phyloP scores from a whole-genome alignment of 1,140 invertebrate genomes.

The Dermatophagoides farinae region DNA sequence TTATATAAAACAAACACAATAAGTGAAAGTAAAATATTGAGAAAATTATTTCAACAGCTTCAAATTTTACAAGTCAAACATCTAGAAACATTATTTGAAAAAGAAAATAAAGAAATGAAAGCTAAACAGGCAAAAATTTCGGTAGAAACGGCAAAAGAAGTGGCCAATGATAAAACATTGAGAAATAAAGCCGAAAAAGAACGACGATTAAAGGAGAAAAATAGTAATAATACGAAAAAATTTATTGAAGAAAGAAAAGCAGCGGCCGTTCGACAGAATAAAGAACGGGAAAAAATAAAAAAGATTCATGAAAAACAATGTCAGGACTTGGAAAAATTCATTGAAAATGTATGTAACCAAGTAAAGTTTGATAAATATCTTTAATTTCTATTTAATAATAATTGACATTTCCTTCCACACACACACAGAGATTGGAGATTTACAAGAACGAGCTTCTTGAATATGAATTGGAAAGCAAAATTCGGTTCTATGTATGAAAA shows the following conservation, averaged over 20 bases:
- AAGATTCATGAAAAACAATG: conserved; percentile 71
- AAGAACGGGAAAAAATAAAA: conserved; percentile 81
- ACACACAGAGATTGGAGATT: conserved; percentile 61
- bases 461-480: conserved; percentile 67
- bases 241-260: conserved; percentile 89
- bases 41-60: conserved; percentile 59
- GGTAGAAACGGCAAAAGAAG: conserved; percentile 87
- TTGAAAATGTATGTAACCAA: conserved; percentile 14
- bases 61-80: conserved; percentile 75
- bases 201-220: conserved; percentile 64
- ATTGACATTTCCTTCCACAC: conserved; percentile 23
- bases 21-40: conserved; percentile 61
- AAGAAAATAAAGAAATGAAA: conserved; percentile 91
- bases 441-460: conserved; percentile 85
- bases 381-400: neutral
- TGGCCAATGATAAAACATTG: conserved; percentile 82
- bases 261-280: conserved; percentile 64
- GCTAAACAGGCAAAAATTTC: conserved; percentile 80
- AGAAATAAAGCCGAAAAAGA: conserved; percentile 95
- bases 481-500: conserved; percentile 57
- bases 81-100: conserved; percentile 65
- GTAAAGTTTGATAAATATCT: neutral
- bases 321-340: conserved; percentile 20
- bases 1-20: conserved; percentile 55
- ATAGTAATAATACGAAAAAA: conserved; percentile 96